Evolutionary conservation across 2,888 invertebrate genomes (phyloP).

Genomic region (Ametastegia equiseti): DNA sequence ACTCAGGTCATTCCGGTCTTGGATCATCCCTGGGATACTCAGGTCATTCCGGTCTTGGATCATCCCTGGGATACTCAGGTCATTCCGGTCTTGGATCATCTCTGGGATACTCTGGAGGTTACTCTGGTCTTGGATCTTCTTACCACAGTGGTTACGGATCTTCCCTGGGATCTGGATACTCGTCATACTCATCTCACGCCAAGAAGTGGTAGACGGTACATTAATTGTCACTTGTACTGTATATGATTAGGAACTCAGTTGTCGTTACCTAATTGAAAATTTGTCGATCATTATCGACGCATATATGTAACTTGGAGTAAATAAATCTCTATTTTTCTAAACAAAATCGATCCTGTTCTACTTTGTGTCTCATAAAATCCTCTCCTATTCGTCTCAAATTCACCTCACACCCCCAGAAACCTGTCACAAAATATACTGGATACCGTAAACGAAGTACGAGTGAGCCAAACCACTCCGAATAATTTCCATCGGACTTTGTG

Average conservation of each 20-base stretch:
- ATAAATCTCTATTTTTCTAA: slow-evolving; percentile 57
- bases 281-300: not conserved
- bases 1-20: not conserved
- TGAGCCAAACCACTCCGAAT: not conserved
- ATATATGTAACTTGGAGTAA: slow-evolving; percentile 47
- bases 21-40: slow-evolving; percentile 17
- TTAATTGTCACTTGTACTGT: not conserved
- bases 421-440: not conserved
- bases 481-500: not conserved
- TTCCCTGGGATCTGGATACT: slow-evolving; percentile 46
- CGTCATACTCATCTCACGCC: slow-evolving; percentile 49
- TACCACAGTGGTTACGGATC: slow-evolving; percentile 3
- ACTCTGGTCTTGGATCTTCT: slow-evolving; percentile 30
- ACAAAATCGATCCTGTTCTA: not conserved
- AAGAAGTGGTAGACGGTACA: slow-evolving; percentile 56
- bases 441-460: not conserved
- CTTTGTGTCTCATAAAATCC: not conserved
- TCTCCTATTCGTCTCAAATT: not conserved
- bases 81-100: slow-evolving; percentile 35
- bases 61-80: too few relatives aligned
- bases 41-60: not conserved
- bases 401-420: not conserved
- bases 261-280: not conserved
- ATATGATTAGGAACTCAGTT: not conserved
- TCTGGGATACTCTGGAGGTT: slow-evolving; percentile 15